Evolutionary conservation across 2,797 vertebrate genomes (phyloP).

Genomic region (Rhinatrema bivittatum): DNA sequence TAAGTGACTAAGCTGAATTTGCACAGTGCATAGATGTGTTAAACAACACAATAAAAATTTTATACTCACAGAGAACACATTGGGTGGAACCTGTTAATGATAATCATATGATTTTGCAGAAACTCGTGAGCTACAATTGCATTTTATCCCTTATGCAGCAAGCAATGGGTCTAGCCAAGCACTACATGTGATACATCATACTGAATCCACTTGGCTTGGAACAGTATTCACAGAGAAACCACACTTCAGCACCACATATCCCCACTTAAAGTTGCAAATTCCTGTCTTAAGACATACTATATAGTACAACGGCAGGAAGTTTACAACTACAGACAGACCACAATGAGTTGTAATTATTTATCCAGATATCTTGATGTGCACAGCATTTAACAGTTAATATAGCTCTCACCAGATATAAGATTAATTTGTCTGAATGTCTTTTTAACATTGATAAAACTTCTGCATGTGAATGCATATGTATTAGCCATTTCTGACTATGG

Average conservation of each 20-base stretch:
- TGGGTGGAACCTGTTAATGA: conserved; percentile 68
- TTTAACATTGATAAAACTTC: no score
- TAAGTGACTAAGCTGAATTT: conserved; percentile 13
- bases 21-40: conserved; percentile 31
- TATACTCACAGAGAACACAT: conserved; percentile 49
- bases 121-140: conserved; percentile 72
- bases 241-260: conserved; percentile 35
- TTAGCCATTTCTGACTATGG: no score
- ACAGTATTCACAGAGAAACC: conserved; percentile 37
- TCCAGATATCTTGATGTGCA: no score
- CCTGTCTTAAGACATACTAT: conserved; percentile 21
- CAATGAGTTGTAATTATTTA: no score
- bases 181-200: conserved; percentile 63
- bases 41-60: conserved; percentile 39
- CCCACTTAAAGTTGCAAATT: conserved; percentile 34
- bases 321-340: no score
- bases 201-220: conserved; percentile 43
- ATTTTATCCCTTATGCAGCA: conserved; percentile 60
- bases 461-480: no score
- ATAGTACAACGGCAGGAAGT: no score
- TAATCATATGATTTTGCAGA: conserved; percentile 76
- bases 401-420: no score
- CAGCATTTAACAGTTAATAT: no score
- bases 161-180: conserved; percentile 51
- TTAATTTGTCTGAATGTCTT: no score